Conservation (phyloP, 2,888 invertebrate genomes). For the Ligdia adustata region DNA sequence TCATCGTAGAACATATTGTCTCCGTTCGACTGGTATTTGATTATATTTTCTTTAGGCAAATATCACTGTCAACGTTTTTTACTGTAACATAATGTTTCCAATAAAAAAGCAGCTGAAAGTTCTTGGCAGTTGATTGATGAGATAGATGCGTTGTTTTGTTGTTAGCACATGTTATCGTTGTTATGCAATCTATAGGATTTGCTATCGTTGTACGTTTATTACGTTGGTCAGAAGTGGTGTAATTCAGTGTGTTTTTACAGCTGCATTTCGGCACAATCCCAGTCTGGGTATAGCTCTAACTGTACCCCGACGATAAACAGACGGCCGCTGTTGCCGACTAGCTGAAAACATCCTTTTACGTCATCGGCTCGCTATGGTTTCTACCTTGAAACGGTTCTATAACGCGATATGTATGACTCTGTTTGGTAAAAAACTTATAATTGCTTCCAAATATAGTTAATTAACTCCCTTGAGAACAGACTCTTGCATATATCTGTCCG, state of each 20-base stretch:
- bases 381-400: constrained; percentile 50
- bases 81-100: neutral
- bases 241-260: constrained; percentile 77
- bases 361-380: constrained; percentile 74
- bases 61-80: constrained; percentile 2
- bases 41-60: constrained; percentile 5
- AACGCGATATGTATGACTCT: constrained; percentile 47
- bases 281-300: constrained; percentile 71
- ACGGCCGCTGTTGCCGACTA: constrained; percentile 72
- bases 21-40: neutral
- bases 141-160: constrained; percentile 21
- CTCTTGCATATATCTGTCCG: too few species aligned
- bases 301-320: constrained; percentile 80
- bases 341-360: constrained; percentile 84
- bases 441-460: constrained; percentile 21
- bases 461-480: too few species aligned
- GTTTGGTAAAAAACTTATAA: constrained; percentile 43
- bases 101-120: neutral
- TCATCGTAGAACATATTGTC: constrained; percentile 25
- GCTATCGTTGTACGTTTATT: constrained; percentile 42
- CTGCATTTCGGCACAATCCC: constrained; percentile 72
- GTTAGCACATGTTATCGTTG: constrained; percentile 22
- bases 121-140: neutral
- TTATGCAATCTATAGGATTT: constrained; percentile 48
- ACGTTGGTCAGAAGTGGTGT: constrained; percentile 62